Conservation (phyloP, 2,113 vertebrate genomes). For the Nesogale talazaci region DNA sequence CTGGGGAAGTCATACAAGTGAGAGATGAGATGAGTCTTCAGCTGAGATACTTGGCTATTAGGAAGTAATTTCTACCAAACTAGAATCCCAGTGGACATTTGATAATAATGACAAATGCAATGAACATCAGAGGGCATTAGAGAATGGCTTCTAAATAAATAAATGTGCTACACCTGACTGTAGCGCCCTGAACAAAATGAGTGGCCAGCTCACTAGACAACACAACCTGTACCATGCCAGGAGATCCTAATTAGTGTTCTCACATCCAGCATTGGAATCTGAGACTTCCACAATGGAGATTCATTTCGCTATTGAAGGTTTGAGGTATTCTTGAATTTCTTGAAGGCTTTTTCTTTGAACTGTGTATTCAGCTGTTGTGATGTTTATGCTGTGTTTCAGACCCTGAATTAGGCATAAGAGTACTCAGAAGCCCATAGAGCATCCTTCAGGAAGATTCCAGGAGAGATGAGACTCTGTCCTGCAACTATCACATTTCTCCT, state of each 20-base stretch:
- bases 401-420: accelerated
- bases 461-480: neutral
- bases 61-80: neutral
- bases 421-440: neutral
- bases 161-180: neutral
- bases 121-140: neutral
- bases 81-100: neutral
- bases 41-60: neutral
- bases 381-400: neutral
- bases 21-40: neutral
- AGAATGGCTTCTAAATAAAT: neutral
- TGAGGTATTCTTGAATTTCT: neutral
- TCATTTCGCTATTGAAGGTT: neutral
- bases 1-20: neutral
- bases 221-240: too few relatives aligned
- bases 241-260: neutral
- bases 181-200: neutral
- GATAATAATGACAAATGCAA: neutral
- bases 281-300: neutral
- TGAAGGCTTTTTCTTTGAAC: neutral
- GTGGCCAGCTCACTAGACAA: accelerated
- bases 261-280: neutral
- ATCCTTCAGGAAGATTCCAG: neutral
- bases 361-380: neutral
- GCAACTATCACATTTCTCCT: neutral